phyloP scores from a whole-genome alignment of 1,140 invertebrate genomes.

The Drosophila santomea region DNA sequence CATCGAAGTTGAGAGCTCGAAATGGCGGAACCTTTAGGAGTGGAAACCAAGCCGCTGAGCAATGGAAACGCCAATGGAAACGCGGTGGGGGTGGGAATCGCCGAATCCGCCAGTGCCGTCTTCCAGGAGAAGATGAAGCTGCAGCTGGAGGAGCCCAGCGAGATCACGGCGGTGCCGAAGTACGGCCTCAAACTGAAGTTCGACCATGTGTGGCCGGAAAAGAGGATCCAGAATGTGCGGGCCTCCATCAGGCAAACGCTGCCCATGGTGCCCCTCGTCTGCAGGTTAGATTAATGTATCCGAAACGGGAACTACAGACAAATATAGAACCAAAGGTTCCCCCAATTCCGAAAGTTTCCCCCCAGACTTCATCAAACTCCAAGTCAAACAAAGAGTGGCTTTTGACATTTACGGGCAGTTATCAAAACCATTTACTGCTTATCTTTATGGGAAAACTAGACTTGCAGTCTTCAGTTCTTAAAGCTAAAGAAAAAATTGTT shows the following conservation, averaged over 20 bases:
- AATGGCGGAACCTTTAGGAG: conserved; percentile 36
- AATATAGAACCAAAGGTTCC: not conserved
- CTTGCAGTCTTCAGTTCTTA: too few relatives aligned
- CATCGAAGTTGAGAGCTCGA: conserved; percentile 23
- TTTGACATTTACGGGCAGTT: too few relatives aligned
- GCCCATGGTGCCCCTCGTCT: conserved; percentile 79
- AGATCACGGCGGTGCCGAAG: conserved; percentile 85
- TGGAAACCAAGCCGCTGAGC: conserved; percentile 27
- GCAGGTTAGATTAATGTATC: conserved; percentile 69
- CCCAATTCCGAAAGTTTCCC: not conserved
- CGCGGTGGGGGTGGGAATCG: conserved; percentile 21
- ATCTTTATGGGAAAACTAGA: too few relatives aligned
- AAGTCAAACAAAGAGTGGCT: not conserved
- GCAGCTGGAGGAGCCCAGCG: conserved; percentile 57
- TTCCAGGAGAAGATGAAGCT: conserved; percentile 69
- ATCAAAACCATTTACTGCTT: too few relatives aligned
- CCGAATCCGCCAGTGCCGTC: conserved; percentile 75
- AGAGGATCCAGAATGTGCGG: conserved; percentile 88
- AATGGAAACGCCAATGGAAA: conserved; percentile 49
- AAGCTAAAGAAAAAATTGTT: too few relatives aligned
- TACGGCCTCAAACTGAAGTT: conserved; percentile 90
- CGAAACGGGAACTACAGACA: not conserved
- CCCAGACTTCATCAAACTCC: not conserved
- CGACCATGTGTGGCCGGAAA: conserved; percentile 91
- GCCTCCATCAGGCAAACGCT: conserved; percentile 88